phyloP scores from a whole-genome alignment of 2,797 vertebrate genomes.

The Meriones psammophilus region DNA sequence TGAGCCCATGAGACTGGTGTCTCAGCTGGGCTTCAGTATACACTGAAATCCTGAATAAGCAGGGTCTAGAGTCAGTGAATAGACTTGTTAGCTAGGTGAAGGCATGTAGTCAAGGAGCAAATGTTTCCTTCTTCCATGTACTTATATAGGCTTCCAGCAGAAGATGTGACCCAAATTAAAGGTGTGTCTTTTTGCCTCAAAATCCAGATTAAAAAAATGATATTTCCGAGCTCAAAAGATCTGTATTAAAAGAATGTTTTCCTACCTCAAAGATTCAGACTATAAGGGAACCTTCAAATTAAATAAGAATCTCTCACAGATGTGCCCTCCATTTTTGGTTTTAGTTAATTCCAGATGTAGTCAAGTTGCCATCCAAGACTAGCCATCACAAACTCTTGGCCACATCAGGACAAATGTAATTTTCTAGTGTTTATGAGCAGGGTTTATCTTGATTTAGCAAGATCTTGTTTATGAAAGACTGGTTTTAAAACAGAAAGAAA shows the following conservation, averaged over 20 bases:
- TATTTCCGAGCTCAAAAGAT: neutral
- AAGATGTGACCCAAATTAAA: neutral
- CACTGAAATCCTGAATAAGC: neutral
- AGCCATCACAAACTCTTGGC: neutral
- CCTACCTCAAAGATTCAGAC: neutral
- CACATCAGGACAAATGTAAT: neutral
- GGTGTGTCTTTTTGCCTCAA: too few species aligned
- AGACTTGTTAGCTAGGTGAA: neutral
- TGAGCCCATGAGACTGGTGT: too few species aligned
- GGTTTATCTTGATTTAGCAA: conserved; percentile 8
- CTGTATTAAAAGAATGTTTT: neutral
- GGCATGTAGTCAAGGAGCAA: neutral
- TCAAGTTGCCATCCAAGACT: neutral
- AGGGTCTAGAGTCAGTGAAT: neutral
- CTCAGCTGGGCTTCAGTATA: neutral
- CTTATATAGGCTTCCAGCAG: neutral
- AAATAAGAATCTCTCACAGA: too few species aligned
- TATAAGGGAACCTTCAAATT: neutral
- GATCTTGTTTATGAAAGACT: neutral
- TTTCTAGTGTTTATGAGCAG: neutral
- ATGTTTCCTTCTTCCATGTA: neutral
- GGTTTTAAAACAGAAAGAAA: conserved; percentile 21
- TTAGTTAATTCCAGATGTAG: neutral
- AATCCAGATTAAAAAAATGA: neutral
- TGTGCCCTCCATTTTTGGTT: neutral